phyloP scores from a whole-genome alignment of 2,797 vertebrate species.

The Sphenopsis melanotis region DNA sequence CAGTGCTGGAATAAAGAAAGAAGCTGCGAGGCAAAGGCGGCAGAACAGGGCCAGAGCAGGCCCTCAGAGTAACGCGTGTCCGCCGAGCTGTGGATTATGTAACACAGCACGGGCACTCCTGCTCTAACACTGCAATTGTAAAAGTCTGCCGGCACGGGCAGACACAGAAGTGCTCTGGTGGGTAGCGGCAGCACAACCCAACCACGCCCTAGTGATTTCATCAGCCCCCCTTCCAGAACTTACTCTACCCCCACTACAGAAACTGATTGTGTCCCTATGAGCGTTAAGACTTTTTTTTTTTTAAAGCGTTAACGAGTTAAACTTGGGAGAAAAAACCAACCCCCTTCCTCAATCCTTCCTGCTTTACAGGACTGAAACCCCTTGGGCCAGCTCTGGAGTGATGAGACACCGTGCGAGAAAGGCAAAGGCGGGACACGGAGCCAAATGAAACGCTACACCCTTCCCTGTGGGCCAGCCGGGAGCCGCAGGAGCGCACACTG shows the following conservation, averaged over 20 bases:
- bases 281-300: not conserved
- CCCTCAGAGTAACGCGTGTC: not conserved
- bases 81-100: not conserved
- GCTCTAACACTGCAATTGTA: not conserved
- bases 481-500: not conserved
- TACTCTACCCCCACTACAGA: not conserved
- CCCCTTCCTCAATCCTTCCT: not conserved
- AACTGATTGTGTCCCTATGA: not conserved
- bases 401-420: not conserved
- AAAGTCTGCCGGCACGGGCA: not conserved
- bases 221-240: slow-evolving; percentile 33
- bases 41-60: not conserved
- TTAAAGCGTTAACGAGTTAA: not conserved
- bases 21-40: not conserved
- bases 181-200: not conserved
- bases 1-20: not conserved
- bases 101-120: not conserved
- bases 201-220: slow-evolving; percentile 39
- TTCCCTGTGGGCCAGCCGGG: not conserved
- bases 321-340: not conserved
- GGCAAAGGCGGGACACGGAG: not conserved
- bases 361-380: not conserved
- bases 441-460: not conserved
- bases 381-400: accelerated
- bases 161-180: not conserved